phyloP scores from a whole-genome alignment of 1,140 invertebrate species.

The Pseudobourletiella spinata region DNA sequence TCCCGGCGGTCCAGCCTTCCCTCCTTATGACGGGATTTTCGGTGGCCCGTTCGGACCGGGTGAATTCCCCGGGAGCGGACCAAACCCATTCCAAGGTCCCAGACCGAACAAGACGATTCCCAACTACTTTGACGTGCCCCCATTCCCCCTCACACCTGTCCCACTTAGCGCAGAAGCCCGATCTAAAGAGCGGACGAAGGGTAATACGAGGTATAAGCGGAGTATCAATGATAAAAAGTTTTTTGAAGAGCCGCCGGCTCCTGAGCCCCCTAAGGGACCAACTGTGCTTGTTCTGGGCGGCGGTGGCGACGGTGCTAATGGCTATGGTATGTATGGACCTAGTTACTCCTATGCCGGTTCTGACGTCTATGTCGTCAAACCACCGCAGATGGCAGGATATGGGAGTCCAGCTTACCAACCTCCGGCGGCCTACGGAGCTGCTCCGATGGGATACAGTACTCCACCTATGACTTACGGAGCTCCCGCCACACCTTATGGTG shows the following conservation, averaged over 20 bases:
- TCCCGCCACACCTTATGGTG: neutral
- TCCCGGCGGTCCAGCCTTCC: conserved; percentile 20
- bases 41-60: conserved; percentile 34
- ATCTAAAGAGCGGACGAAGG: neutral
- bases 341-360: neutral
- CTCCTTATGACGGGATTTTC: conserved; percentile 32
- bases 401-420: no score
- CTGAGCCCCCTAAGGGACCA: neutral
- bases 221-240: neutral
- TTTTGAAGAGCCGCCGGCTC: neutral
- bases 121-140: neutral
- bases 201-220: neutral
- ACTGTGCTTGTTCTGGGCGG: neutral
- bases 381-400: neutral
- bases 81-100: conserved; percentile 20
- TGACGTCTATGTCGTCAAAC: neutral
- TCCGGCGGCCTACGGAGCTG: neutral
- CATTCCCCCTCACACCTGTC: neutral
- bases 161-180: neutral
- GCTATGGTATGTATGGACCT: neutral
- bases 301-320: neutral
- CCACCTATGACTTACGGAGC: neutral
- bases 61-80: conserved; percentile 25
- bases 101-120: neutral
- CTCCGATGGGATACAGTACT: neutral